A percentile compares a stretch with the other conserved stretches of the same genome.
Evolutionary conservation across 2,113 vertebrate genomes (phyloP).

Genomic region (Centropristis striata): DNA sequence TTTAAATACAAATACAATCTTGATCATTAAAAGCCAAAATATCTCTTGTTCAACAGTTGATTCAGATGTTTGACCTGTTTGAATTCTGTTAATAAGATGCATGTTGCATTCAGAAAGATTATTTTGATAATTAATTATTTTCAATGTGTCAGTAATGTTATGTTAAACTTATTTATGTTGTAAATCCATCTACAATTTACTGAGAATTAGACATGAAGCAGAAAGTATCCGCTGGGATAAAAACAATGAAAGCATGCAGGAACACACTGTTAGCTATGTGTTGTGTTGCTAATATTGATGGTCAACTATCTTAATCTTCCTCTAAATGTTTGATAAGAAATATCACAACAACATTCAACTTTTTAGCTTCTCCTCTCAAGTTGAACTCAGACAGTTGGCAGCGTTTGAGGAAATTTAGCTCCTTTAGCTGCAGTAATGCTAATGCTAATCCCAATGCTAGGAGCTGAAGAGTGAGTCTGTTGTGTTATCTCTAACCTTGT

Average conservation of each 20-base stretch:
- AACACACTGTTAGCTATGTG: neutral
- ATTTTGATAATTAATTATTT: no score
- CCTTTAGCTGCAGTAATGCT: constrained; percentile 1
- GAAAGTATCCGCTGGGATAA: no score
- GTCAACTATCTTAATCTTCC: no score
- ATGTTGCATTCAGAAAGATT: neutral
- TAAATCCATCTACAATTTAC: neutral
- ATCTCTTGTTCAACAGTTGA: neutral
- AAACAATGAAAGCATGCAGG: neutral
- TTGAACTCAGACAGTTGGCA: neutral
- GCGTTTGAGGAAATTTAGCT: no score
- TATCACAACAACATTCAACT: neutral
- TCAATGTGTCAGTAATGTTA: neutral
- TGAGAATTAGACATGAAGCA: neutral
- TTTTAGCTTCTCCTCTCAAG: neutral
- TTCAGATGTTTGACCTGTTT: neutral
- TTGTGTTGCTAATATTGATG: neutral
- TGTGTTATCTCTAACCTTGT: no score
- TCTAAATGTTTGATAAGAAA: neutral
- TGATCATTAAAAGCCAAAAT: no score
- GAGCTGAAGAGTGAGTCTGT: neutral
- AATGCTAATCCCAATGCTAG: neutral
- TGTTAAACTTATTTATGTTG: no score
- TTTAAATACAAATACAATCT: no score
- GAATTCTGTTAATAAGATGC: no score